A percentile compares a stretch with the other conserved stretches of the same genome.
phyloP scores from a whole-genome alignment of 2,888 invertebrate species.

The Drosophila nigricruria region DNA sequence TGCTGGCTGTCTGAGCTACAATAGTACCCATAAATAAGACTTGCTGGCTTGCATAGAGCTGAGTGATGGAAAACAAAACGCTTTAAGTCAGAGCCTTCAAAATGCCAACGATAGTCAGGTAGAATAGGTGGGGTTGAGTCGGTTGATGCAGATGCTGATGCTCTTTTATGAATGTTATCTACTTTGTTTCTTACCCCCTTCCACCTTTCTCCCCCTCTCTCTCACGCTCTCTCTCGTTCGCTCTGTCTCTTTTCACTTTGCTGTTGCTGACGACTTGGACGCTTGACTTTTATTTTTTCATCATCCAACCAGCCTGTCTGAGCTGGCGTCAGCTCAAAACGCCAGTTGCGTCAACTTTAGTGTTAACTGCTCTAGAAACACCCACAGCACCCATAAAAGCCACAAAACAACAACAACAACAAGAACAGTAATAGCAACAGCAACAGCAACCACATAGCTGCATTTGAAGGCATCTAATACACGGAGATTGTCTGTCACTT shows the following conservation, averaged over 20 bases:
- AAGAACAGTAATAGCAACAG: not conserved
- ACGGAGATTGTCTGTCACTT: slow-evolving; percentile 48
- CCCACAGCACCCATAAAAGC: slow-evolving; percentile 12
- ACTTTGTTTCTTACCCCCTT: slow-evolving; percentile 1
- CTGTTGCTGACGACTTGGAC: slow-evolving; percentile 13
- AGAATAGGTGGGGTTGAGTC: not conserved
- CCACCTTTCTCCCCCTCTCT: not conserved
- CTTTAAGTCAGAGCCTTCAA: slow-evolving; percentile 14
- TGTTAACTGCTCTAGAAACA: slow-evolving; percentile 36
- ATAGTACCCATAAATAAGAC: slow-evolving; percentile 9
- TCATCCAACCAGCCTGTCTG: slow-evolving; percentile 29
- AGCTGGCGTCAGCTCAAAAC: slow-evolving; percentile 48
- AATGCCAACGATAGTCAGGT: slow-evolving; percentile 12
- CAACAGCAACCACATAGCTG: slow-evolving; percentile 19
- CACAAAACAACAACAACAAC: slow-evolving; percentile 1
- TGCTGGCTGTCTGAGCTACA: not conserved
- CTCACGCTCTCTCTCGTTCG: not conserved
- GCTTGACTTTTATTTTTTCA: slow-evolving; percentile 44
- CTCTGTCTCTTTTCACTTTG: not conserved
- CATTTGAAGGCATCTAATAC: slow-evolving; percentile 33
- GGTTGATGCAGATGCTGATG: not conserved
- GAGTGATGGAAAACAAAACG: slow-evolving; percentile 19
- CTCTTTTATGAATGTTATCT: slow-evolving; percentile 52
- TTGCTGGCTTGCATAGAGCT: slow-evolving; percentile 22
- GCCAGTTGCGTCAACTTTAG: slow-evolving; percentile 47